These are phyloP conservation scores for Lycocerus yunnanus DNA, from an alignment of 2,888 invertebrate species.

Conservation along the genomic window DNA sequence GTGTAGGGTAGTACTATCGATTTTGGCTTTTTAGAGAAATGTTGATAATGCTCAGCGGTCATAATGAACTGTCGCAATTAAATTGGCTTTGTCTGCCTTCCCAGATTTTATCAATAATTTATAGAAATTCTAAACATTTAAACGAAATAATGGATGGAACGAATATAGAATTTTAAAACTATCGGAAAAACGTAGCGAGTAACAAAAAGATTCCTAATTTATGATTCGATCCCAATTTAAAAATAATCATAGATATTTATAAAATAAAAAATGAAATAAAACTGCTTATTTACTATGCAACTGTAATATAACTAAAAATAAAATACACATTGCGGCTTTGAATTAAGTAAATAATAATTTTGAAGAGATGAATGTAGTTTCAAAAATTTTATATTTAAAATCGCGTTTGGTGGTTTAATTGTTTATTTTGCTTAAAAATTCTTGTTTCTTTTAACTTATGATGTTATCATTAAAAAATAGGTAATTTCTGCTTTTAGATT, in stretches of 20 bases:
- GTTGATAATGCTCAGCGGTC: not conserved
- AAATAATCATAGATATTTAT: not conserved
- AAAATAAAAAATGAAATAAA: not conserved
- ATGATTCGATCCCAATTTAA: not conserved
- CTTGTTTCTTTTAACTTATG: not conserved
- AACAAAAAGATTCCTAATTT: not conserved
- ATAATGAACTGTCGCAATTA: not conserved
- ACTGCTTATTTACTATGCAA: not conserved
- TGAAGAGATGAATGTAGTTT: not conserved
- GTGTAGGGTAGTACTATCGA: not conserved
- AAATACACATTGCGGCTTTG: not conserved
- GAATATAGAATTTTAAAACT: not conserved
- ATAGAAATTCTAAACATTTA: not conserved
- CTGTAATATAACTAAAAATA: not conserved
- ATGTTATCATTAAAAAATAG: not conserved
- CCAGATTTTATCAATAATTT: not conserved
- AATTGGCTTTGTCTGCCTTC: not conserved
- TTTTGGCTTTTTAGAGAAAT: not conserved
- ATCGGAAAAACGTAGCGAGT: not conserved
- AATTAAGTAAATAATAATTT: not conserved
- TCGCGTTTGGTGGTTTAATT: not conserved
- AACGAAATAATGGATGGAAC: too few relatives aligned
- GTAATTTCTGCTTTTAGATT: not conserved
- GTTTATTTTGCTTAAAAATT: not conserved
- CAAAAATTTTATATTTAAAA: not conserved